Conservation (phyloP, 2,113 vertebrate species). For the Scortum barcoo region DNA sequence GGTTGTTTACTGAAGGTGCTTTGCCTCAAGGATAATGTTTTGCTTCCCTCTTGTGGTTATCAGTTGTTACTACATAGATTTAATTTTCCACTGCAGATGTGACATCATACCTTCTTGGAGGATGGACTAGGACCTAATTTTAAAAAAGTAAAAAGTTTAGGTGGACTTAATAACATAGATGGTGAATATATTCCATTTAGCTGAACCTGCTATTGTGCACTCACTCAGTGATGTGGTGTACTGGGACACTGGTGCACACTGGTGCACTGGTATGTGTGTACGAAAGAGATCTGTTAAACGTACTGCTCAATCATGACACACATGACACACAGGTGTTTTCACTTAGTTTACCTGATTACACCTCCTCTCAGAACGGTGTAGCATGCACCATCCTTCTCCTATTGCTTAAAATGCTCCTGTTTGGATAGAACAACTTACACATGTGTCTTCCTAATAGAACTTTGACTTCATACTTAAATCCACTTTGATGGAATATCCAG, state of each 20-base stretch:
- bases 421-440: too few species aligned
- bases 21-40: not conserved
- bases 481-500: too few species aligned
- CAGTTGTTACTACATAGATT: not conserved
- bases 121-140: not conserved
- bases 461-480: too few species aligned
- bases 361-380: too few species aligned
- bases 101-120: not conserved
- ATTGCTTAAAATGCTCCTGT: too few species aligned
- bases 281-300: too few species aligned
- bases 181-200: not conserved
- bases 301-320: too few species aligned
- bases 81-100: not conserved
- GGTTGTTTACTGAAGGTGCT: not conserved
- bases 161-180: not conserved
- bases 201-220: not conserved
- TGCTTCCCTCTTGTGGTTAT: constrained; percentile 52
- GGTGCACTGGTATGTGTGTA: not conserved
- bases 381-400: too few species aligned
- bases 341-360: too few species aligned
- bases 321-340: too few species aligned
- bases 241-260: not conserved
- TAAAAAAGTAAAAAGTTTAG: too few species aligned
- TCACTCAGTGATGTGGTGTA: not conserved
- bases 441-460: too few species aligned